Percentiles rank a stretch among this genome's conserved stretches.
phyloP scores from a whole-genome alignment of 2,113 vertebrate genomes.

The Nothoprocta perdicaria region DNA sequence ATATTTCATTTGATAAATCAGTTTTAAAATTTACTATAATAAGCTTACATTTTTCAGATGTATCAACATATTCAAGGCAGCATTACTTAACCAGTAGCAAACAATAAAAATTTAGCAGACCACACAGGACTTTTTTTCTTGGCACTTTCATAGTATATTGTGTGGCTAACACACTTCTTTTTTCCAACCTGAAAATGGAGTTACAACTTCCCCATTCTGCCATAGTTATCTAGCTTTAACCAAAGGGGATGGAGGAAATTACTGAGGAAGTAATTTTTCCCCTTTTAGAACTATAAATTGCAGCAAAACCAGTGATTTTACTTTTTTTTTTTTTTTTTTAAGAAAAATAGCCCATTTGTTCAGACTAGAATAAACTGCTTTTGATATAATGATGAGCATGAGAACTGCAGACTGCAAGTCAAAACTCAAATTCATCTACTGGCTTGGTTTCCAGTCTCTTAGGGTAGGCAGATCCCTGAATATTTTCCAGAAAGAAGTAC shows the following conservation, averaged over 20 bases:
- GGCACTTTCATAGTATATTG: not conserved
- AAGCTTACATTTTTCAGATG: not conserved
- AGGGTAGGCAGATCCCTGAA: not conserved
- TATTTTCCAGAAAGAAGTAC: not conserved
- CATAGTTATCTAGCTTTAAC: not conserved
- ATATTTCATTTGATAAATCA: not conserved
- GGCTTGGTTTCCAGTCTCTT: not conserved
- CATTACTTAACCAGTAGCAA: not conserved
- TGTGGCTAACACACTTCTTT: not conserved
- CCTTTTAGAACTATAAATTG: not conserved
- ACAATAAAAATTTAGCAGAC: not conserved
- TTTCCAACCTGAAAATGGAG: not conserved
- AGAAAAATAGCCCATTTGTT: not conserved
- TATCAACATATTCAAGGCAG: not conserved
- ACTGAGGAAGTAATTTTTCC: not conserved
- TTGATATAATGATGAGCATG: not conserved
- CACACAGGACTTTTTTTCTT: not conserved
- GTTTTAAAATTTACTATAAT: not conserved
- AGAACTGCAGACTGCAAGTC: not conserved
- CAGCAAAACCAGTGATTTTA: not conserved
- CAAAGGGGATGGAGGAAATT: not conserved
- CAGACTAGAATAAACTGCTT: not conserved
- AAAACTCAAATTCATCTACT: not conserved
- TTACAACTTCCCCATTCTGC: not conserved
- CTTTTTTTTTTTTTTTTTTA: not conserved